These are phyloP conservation scores for Pholis gunnellus DNA, from an alignment of 2,113 vertebrate species.

Conservation along the genomic window DNA sequence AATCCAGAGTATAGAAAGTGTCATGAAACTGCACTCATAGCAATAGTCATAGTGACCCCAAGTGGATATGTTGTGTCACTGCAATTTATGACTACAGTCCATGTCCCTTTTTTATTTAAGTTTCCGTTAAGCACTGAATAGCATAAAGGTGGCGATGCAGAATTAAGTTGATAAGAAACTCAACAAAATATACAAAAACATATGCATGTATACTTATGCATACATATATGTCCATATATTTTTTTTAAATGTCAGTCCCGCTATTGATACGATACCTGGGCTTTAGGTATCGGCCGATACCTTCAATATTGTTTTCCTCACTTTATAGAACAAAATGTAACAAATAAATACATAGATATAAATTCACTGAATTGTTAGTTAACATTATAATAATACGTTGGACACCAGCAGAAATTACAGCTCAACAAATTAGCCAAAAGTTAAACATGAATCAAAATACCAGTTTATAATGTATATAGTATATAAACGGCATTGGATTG, in stretches of 20 bases:
- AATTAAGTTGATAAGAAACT: not conserved
- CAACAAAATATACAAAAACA: not conserved
- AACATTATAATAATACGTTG: not conserved
- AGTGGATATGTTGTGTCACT: conserved; percentile 49
- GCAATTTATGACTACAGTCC: not conserved
- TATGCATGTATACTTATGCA: not conserved
- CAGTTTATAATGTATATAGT: not conserved
- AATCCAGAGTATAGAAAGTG: not conserved
- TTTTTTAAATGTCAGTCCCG: not conserved
- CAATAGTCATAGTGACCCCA: conserved; percentile 51
- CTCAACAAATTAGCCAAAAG: not conserved
- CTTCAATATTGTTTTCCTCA: not conserved
- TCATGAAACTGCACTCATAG: not conserved
- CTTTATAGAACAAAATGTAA: not conserved
- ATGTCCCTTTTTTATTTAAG: not conserved
- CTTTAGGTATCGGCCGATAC: not conserved
- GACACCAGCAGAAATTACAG: not conserved
- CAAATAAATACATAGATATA: not conserved
- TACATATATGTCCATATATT: not conserved
- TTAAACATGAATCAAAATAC: not conserved
- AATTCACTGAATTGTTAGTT: not conserved
- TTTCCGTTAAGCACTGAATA: not conserved
- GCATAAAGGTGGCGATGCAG: not conserved
- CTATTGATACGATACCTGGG: not conserved
- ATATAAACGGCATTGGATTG: not conserved